These are phyloP conservation scores for Euschistus heros DNA, from an alignment of 1,140 invertebrate species.

Conservation along the genomic window DNA sequence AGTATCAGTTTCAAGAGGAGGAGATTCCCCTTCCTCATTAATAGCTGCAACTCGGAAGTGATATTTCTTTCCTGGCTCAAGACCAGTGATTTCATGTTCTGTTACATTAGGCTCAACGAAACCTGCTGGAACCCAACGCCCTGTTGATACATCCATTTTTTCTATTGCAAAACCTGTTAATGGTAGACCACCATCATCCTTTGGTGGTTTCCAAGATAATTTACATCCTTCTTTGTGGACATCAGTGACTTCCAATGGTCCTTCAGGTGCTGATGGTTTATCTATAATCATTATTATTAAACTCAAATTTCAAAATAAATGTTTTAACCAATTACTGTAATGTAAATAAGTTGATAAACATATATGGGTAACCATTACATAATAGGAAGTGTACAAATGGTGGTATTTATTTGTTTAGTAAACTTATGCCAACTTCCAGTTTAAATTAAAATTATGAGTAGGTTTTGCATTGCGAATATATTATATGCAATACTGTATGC, in stretches of 20 bases:
- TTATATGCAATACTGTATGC: too few species aligned
- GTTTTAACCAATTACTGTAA: too few species aligned
- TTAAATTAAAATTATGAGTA: too few species aligned
- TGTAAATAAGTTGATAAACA: too few species aligned
- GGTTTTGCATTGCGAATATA: too few species aligned
- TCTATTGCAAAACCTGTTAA: constrained; percentile 83
- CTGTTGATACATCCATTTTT: constrained; percentile 79
- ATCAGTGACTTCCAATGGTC: constrained; percentile 82
- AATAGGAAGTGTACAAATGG: too few species aligned
- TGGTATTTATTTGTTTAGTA: too few species aligned
- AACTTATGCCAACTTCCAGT: too few species aligned
- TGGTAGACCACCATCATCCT: constrained; percentile 89
- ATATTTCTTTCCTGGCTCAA: constrained; percentile 87
- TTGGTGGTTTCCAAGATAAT: constrained; percentile 88
- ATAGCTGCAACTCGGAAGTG: constrained; percentile 90
- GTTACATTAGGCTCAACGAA: constrained; percentile 79
- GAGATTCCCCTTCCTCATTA: constrained; percentile 92
- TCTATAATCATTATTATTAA: constrained; percentile 44
- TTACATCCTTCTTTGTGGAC: constrained; percentile 92
- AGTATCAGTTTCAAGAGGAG: constrained; percentile 78
- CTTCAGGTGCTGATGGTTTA: constrained; percentile 88
- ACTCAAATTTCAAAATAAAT: neutral
- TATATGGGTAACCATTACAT: too few species aligned
- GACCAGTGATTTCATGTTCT: constrained; percentile 72
- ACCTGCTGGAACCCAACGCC: constrained; percentile 78